Evolutionary conservation across 2,888 invertebrate genomes (phyloP), one percentile per base, ranked within the genome.

Genomic region (Heliconius ethilla): DNA sequence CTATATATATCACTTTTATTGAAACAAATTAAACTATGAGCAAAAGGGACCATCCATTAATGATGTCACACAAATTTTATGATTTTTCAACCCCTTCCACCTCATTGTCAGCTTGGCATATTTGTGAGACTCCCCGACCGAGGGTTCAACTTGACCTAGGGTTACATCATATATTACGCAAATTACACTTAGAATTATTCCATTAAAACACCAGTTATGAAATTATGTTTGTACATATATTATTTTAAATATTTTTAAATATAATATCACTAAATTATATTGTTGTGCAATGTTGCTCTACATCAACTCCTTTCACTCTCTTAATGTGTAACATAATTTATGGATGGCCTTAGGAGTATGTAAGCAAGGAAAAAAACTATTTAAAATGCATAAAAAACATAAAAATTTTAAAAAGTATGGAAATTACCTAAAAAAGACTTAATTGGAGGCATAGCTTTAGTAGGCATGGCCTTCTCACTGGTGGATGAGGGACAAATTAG

Each of bases 401-500:
- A 51, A 63, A 33, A 3, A 51, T 3, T 10, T 37, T 18, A 9
- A 66, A 27, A 45, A 72, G 40, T 40, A 70, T n/a, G 22, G 3
- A 63, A 62, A 86, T 85, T 87, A 94, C 94, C 91, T 74, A 94
- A 85, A 79, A 94, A 91, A 0, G 92, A 88, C 80, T 94, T 94
- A 70, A 94, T 94, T 0, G 94, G 94, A 0, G 94, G 94, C 94
- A 94, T 94, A 25, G 94, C 94, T 78, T 94, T 94, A 0, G 94
- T 94, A 0, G 94, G 94, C 94, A 94, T 94, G 0, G 92, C 93
- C 77, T 91, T 92, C 15, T 91, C 91, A 63, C 87, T 91, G 25
- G 87, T 84, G 0, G 90, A 84, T 0, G 87, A 87, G 0, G 94
- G 93, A 67, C 93, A 92, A n/a, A 94, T 92, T 7, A 95, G 87